These are phyloP conservation scores for Momotus momota DNA, from an alignment of 2,797 vertebrate species.

Conservation along the genomic window DNA sequence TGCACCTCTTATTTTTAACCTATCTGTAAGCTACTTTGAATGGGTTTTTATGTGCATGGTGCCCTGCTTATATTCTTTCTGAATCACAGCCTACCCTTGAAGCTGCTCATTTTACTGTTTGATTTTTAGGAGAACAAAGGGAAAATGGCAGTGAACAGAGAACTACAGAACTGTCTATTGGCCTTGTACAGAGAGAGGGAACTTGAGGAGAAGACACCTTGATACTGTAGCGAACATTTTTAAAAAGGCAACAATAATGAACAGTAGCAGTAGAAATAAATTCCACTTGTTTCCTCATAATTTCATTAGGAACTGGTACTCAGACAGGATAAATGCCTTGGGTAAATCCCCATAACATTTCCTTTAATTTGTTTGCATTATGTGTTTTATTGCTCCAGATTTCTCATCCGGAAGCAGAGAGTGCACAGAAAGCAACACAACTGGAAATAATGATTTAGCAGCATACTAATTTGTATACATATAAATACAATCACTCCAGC, in stretches of 20 bases:
- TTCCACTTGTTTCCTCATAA: constrained; percentile 7
- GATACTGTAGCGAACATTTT: not conserved
- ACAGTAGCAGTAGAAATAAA: constrained; percentile 9
- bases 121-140: not conserved
- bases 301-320: constrained; percentile 18
- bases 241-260: not conserved
- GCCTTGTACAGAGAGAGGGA: not conserved
- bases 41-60: not conserved
- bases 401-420: not conserved
- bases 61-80: not conserved
- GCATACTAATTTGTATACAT: not conserved
- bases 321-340: not conserved
- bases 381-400: not conserved
- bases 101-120: not conserved
- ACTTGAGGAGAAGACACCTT: not conserved
- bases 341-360: not conserved
- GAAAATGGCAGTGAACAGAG: not conserved
- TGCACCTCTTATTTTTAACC: not conserved
- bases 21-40: not conserved
- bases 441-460: not conserved
- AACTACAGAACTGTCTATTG: not conserved
- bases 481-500: not conserved
- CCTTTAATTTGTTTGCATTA: constrained; percentile 25
- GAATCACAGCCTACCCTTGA: not conserved
- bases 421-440: not conserved